phyloP scores from a whole-genome alignment of 2,113 vertebrate genomes.

The Gallinago paraguaiae region DNA sequence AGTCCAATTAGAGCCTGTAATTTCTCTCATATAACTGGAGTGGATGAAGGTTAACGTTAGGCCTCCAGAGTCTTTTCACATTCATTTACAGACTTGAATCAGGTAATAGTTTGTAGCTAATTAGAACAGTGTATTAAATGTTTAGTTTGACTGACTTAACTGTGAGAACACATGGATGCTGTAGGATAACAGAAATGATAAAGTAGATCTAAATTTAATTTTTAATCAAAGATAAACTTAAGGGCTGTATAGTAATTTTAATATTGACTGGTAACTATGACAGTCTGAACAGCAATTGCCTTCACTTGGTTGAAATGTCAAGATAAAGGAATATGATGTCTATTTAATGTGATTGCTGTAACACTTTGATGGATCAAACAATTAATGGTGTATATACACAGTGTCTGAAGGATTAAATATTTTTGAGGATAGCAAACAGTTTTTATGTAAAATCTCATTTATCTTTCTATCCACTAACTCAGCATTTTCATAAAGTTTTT shows the following conservation, averaged over 20 bases:
- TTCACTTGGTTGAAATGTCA: slow-evolving; percentile 54
- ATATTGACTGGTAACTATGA: not conserved
- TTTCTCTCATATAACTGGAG: slow-evolving; percentile 76
- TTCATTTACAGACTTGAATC: slow-evolving; percentile 83
- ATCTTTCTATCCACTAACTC: not conserved
- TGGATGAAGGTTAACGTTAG: slow-evolving; percentile 80
- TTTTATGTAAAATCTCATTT: slow-evolving; percentile 27
- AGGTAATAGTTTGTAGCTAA: slow-evolving; percentile 85
- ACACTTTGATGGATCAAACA: slow-evolving; percentile 37
- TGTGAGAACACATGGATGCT: slow-evolving; percentile 59
- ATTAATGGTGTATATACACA: not conserved
- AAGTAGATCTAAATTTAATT: slow-evolving; percentile 71
- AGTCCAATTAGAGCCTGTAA: slow-evolving; percentile 84
- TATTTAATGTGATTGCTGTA: slow-evolving; percentile 50
- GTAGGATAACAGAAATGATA: slow-evolving; percentile 56
- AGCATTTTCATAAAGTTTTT: not conserved
- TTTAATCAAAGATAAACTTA: slow-evolving; percentile 78
- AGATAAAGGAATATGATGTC: slow-evolving; percentile 54
- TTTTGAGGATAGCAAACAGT: not conserved
- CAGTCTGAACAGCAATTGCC: not conserved
- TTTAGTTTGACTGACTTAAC: slow-evolving; percentile 76
- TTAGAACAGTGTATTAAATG: slow-evolving; percentile 81
- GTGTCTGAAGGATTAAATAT: slow-evolving; percentile 27
- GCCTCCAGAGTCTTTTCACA: slow-evolving; percentile 78
- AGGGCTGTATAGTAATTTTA: slow-evolving; percentile 61